These are phyloP conservation scores for Grapholita molesta DNA, from an alignment of 1,140 invertebrate species.

Conservation along the genomic window DNA sequence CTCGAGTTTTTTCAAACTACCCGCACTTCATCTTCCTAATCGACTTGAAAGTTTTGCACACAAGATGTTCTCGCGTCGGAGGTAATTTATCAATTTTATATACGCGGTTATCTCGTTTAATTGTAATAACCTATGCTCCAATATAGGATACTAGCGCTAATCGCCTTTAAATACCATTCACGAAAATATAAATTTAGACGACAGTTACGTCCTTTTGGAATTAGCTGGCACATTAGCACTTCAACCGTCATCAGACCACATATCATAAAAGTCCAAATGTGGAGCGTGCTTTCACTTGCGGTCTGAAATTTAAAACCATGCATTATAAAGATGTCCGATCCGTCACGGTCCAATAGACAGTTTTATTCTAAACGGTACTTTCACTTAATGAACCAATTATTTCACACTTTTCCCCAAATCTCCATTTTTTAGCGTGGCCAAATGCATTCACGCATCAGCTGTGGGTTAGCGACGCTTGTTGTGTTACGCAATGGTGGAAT, in stretches of 20 bases:
- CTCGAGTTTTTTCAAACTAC: no score
- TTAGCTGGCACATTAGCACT: neutral
- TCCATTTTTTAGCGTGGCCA: conserved; percentile 7
- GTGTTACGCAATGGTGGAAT: neutral
- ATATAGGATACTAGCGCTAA: no score
- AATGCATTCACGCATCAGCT: conserved; percentile 11
- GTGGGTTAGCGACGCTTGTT: neutral
- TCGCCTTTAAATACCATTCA: no score
- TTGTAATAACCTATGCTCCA: no score
- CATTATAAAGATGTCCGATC: conserved; percentile 33
- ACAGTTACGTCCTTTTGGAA: neutral
- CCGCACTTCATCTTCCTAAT: no score
- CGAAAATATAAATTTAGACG: no score
- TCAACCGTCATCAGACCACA: conserved; percentile 8
- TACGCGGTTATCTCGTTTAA: no score
- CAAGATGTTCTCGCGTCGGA: no score
- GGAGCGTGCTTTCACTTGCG: conserved; percentile 33
- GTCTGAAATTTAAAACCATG: conserved; percentile 36
- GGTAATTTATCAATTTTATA: no score
- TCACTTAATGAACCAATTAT: conserved; percentile 24
- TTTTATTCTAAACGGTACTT: conserved; percentile 19
- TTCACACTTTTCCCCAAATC: conserved; percentile 26
- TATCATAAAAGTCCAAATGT: conserved; percentile 9
- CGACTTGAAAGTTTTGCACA: no score
- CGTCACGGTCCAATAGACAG: conserved; percentile 31